Evolutionary conservation across 1,140 invertebrate species (phyloP).

Genomic region (Lethocerus indicus): DNA sequence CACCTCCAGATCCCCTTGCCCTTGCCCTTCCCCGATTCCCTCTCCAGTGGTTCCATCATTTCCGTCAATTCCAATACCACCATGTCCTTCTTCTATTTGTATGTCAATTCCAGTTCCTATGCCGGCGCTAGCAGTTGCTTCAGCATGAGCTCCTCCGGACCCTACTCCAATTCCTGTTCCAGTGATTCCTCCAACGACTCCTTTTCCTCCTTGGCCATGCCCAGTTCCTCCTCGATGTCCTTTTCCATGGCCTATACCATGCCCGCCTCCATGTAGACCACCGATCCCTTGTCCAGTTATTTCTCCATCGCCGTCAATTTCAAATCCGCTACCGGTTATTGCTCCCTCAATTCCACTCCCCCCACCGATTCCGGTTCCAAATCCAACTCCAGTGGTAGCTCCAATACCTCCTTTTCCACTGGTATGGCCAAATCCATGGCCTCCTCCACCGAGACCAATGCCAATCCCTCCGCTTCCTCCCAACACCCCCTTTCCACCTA

Average conservation of each 20-base stretch:
- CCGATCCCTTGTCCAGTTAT: neutral
- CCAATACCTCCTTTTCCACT: neutral
- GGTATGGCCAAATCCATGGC: neutral
- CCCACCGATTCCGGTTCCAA: too few species aligned
- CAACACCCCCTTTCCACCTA: too few species aligned
- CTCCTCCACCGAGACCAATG: conserved; percentile 4
- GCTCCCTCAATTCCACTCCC: neutral
- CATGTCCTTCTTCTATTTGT: too few species aligned
- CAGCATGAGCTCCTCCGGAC: neutral
- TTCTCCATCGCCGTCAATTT: neutral
- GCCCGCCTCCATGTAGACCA: neutral
- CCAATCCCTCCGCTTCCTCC: neutral
- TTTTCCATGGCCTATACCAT: neutral
- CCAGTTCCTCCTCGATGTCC: neutral
- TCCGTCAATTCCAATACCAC: too few species aligned
- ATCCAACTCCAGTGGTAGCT: neutral
- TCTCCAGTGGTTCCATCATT: too few species aligned
- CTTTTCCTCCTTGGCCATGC: neutral
- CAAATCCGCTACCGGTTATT: neutral
- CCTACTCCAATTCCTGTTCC: neutral
- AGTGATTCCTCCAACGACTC: neutral
- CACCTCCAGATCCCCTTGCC: neutral
- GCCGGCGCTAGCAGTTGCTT: neutral
- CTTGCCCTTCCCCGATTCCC: neutral
- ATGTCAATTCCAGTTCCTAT: too few species aligned